Evolutionary conservation across 2,113 vertebrate genomes (phyloP).

Genomic region (Scophthalmus maximus): DNA sequence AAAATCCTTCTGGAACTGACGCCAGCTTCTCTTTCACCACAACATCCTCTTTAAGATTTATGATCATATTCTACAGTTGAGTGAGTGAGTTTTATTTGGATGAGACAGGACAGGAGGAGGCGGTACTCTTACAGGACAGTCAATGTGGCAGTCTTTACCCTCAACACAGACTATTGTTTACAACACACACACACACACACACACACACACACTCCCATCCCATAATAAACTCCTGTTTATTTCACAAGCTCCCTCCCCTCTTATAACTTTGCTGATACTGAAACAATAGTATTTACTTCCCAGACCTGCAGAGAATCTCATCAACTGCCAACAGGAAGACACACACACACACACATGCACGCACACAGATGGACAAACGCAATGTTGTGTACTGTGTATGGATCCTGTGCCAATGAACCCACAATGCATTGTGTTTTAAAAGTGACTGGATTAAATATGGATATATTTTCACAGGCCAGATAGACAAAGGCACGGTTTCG

Average conservation of each 20-base stretch:
- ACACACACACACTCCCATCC: slow-evolving; percentile 17
- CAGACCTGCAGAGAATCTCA: slow-evolving; percentile 52
- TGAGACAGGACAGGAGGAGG: slow-evolving; percentile 11
- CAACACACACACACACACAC: slow-evolving; percentile 8
- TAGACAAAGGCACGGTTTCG: slow-evolving; percentile 9
- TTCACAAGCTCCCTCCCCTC: slow-evolving; percentile 1
- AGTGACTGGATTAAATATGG: slow-evolving; percentile 9
- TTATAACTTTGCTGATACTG: slow-evolving; percentile 43
- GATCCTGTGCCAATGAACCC: slow-evolving; percentile 12
- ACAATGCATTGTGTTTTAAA: slow-evolving; percentile 28
- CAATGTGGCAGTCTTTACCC: slow-evolving; percentile 27
- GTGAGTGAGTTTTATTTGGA: background rate
- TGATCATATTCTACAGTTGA: no score
- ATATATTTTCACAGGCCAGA: slow-evolving; percentile 14
- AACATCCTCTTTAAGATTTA: no score
- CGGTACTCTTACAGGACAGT: slow-evolving; percentile 22
- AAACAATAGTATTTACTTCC: slow-evolving; percentile 75
- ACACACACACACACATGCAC: slow-evolving; percentile 1
- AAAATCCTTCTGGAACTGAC: no score
- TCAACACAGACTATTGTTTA: slow-evolving; percentile 55
- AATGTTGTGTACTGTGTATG: slow-evolving; percentile 22
- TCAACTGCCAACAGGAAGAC: slow-evolving; percentile 69
- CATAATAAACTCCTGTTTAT: slow-evolving; percentile 41
- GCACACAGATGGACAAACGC: slow-evolving; percentile 28
- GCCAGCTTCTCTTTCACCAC: no score